A percentile compares a stretch with the other conserved stretches of the same genome.
These are phyloP conservation scores for Cyphomyrus discorhynchus DNA, from an alignment of 2,113 vertebrate species.

Conservation along the genomic window DNA sequence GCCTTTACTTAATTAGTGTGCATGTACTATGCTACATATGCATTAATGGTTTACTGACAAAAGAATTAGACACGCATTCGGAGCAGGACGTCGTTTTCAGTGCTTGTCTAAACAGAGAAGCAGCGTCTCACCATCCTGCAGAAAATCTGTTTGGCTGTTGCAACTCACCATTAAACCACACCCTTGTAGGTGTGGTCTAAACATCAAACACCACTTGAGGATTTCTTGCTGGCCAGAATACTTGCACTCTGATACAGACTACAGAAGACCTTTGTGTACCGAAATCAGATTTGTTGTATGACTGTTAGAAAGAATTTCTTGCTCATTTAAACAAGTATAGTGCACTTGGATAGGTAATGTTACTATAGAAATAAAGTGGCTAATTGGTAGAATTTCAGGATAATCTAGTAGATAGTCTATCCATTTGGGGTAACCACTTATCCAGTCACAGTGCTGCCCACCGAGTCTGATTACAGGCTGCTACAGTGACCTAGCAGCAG, in stretches of 20 bases:
- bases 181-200: slow-evolving; percentile 17
- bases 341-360: background rate
- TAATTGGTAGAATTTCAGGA: background rate
- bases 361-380: background rate
- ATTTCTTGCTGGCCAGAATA: background rate
- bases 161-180: slow-evolving; percentile 13
- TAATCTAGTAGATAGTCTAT: background rate
- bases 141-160: background rate
- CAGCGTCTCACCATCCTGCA: background rate
- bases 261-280: background rate
- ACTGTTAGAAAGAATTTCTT: background rate
- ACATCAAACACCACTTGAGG: background rate
- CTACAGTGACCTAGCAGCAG: background rate
- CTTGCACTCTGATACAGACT: background rate
- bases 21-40: background rate
- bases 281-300: background rate
- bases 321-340: background rate
- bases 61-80: background rate
- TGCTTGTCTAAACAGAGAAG: background rate
- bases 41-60: background rate
- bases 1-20: background rate
- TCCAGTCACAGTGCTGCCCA: background rate
- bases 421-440: background rate
- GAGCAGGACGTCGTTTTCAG: background rate
- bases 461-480: background rate